A percentile compares a stretch with the other conserved stretches of the same genome.
Evolutionary conservation across 2,113 vertebrate species (phyloP).

Genomic region (Polyodon spathula): DNA sequence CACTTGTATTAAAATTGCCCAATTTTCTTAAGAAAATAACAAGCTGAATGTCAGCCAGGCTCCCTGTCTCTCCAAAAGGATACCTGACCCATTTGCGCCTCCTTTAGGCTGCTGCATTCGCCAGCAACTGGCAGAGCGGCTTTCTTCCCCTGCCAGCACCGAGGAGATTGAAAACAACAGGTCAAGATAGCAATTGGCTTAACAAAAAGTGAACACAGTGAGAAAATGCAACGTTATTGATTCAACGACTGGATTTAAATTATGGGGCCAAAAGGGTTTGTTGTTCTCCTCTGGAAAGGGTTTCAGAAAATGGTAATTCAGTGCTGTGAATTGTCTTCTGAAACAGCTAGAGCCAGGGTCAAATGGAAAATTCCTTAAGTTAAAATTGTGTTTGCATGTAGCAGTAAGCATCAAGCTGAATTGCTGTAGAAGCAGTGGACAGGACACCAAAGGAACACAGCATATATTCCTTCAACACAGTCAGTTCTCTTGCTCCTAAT

Average conservation of each 20-base stretch:
- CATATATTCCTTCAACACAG: no score
- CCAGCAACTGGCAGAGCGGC: background rate
- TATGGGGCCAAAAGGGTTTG: background rate
- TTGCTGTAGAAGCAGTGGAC: no score
- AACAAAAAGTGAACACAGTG: background rate
- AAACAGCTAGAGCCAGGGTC: constrained; percentile 1
- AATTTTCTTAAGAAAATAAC: no score
- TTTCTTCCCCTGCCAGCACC: background rate
- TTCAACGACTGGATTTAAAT: constrained; percentile 1
- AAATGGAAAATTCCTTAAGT: background rate
- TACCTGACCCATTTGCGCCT: no score
- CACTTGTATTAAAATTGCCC: no score
- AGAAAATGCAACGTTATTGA: constrained; percentile 8
- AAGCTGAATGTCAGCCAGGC: no score
- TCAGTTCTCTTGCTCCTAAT: no score
- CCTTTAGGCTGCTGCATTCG: no score
- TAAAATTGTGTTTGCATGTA: constrained; percentile 10
- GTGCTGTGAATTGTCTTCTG: background rate
- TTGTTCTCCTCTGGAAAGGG: background rate
- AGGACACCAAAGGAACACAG: no score
- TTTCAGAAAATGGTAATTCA: background rate
- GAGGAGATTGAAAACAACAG: constrained; percentile 2
- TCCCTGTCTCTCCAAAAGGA: no score
- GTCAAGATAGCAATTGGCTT: constrained; percentile 1
- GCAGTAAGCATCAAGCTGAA: background rate